Conservation (phyloP, 92 coral and sea anemone species). For the Phenganax stokvisi region DNA sequence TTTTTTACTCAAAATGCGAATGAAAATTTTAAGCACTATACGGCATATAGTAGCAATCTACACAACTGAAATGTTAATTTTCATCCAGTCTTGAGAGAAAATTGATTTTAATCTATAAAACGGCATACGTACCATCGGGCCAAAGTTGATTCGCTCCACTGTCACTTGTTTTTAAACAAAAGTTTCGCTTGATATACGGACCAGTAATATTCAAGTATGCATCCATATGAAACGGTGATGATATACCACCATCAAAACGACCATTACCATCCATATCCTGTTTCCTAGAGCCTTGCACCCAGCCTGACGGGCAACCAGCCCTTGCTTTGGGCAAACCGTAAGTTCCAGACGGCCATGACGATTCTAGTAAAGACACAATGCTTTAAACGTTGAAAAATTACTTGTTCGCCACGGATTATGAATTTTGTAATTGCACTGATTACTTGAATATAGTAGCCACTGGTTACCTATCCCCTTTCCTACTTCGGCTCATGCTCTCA, state of each 20-base stretch:
- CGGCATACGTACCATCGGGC: conserved; percentile 37
- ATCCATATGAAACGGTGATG: conserved; percentile 34
- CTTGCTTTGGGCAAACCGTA: conserved; percentile 57
- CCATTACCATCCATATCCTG: conserved; percentile 46
- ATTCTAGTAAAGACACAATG: too few species aligned
- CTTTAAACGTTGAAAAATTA: too few species aligned
- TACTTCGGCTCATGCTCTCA: too few species aligned
- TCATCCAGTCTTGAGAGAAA: background rate
- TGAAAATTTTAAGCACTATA: too few species aligned
- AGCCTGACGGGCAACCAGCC: conserved; percentile 47
- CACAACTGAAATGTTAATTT: too few species aligned
- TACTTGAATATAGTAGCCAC: too few species aligned
- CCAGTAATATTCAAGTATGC: conserved; percentile 5
- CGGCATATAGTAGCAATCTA: too few species aligned
- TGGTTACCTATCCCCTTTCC: too few species aligned
- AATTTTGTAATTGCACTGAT: too few species aligned
- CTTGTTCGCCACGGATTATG: too few species aligned
- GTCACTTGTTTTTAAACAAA: conserved; percentile 46
- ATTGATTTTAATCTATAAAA: background rate
- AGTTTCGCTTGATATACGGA: conserved; percentile 38
- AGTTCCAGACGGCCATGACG: conserved; percentile 51
- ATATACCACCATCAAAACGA: conserved; percentile 12
- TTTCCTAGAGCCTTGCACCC: conserved; percentile 45
- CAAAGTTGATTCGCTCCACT: background rate
- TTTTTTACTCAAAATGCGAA: too few species aligned